Percentiles rank a stretch among this genome's conserved stretches.
Conservation (phyloP, 23 tunicate species). For the Styela clava region DNA sequence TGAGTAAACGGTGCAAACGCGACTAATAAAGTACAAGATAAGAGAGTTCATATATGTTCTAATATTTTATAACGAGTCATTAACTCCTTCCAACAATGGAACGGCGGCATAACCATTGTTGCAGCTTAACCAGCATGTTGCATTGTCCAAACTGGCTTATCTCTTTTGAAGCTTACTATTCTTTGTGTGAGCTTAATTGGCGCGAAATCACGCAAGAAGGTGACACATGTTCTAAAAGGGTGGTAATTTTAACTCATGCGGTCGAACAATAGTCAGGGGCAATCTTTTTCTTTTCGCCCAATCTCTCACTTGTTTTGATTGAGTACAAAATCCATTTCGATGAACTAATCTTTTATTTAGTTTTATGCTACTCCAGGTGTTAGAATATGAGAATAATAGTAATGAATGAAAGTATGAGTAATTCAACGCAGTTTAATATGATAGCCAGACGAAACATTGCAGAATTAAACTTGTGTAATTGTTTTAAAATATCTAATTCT, state of each 20-base stretch:
- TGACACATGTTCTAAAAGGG: neutral
- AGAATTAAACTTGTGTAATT: too few species aligned
- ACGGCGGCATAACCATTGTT: neutral
- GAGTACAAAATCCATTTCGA: neutral
- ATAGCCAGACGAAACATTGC: too few species aligned
- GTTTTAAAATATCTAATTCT: too few species aligned
- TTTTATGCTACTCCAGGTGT: too few species aligned
- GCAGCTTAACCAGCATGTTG: neutral
- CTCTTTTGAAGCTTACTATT: neutral
- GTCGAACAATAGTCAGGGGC: neutral
- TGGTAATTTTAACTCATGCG: neutral
- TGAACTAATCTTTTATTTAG: neutral
- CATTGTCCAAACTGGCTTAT: neutral
- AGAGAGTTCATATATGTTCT: too few species aligned
- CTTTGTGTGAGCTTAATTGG: neutral
- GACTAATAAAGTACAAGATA: neutral
- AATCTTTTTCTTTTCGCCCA: neutral
- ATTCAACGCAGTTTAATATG: too few species aligned
- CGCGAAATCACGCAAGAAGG: neutral
- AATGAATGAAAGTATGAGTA: too few species aligned
- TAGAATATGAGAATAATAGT: too few species aligned
- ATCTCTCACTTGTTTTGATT: neutral
- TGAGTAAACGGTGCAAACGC: neutral
- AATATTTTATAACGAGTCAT: too few species aligned
- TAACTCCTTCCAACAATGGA: neutral